Evolutionary conservation across 2,797 vertebrate species (phyloP).

Genomic region (Trachops cirrhosus): DNA sequence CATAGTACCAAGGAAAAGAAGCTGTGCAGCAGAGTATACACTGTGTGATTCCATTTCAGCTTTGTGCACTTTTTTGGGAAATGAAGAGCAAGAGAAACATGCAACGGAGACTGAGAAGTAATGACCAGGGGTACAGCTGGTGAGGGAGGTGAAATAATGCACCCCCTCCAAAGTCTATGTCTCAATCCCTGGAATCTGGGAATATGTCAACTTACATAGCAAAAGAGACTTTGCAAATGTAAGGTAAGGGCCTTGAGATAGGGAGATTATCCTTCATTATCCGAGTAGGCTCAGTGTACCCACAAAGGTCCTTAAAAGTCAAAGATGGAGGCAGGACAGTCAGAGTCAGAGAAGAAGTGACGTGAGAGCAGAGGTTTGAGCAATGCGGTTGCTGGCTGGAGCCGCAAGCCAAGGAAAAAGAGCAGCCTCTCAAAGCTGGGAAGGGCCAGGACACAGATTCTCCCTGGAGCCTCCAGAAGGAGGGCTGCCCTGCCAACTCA

Average conservation of each 20-base stretch:
- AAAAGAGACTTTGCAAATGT: neutral
- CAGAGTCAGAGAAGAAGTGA: neutral
- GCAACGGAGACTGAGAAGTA: neutral
- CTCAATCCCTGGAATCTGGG: neutral
- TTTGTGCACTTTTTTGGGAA: neutral
- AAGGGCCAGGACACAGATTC: neutral
- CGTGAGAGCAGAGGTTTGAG: rapidly evolving
- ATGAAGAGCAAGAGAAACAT: neutral
- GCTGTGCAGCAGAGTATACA: neutral
- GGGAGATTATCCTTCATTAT: neutral
- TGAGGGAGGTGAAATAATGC: neutral
- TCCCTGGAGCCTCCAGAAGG: neutral
- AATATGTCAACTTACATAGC: neutral
- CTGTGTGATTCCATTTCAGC: neutral
- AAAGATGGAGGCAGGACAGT: neutral
- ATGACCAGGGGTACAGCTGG: neutral
- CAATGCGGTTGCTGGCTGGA: neutral
- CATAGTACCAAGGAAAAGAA: neutral
- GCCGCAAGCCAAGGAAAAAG: neutral
- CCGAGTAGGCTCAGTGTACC: neutral
- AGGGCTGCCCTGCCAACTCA: neutral
- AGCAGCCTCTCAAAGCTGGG: neutral
- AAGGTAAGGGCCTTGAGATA: neutral
- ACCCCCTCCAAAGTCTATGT: neutral
- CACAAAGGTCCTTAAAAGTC: neutral